phyloP scores from a whole-genome alignment of 2,888 invertebrate genomes.

The Vesta saturnalis region DNA sequence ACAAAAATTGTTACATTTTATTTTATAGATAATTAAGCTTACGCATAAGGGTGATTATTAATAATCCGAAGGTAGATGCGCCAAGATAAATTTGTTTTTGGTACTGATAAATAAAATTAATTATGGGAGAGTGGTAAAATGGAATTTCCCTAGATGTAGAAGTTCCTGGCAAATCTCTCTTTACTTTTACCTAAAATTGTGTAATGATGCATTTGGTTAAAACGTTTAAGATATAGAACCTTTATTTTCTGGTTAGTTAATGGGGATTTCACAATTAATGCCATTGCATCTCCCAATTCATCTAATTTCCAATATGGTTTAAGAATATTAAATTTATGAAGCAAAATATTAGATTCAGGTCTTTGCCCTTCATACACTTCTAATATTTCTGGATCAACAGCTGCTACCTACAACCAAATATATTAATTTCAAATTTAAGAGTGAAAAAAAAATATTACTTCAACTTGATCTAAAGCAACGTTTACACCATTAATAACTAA shows the following conservation, averaged over 20 bases:
- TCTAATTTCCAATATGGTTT: constrained; percentile 60
- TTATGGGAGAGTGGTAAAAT: constrained; percentile 39
- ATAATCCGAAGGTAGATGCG: no score
- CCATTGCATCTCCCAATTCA: constrained; percentile 56
- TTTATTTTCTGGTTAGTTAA: constrained; percentile 54
- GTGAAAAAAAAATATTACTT: constrained; percentile 55
- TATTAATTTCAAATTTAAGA: constrained; percentile 12
- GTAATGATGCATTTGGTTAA: not conserved
- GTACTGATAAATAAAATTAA: constrained; percentile 40
- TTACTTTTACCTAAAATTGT: not conserved
- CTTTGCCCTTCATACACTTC: constrained; percentile 47
- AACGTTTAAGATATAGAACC: constrained; percentile 44
- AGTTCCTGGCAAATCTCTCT: constrained; percentile 14
- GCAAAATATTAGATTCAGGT: constrained; percentile 45
- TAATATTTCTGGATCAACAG: constrained; percentile 56
- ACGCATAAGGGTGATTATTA: no score
- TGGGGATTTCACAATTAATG: constrained; percentile 53
- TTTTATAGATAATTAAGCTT: no score
- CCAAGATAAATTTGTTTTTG: no score
- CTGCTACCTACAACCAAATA: constrained; percentile 49
- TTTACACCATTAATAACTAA: constrained; percentile 66
- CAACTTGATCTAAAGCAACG: constrained; percentile 66
- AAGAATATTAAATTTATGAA: constrained; percentile 53
- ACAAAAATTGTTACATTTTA: no score
- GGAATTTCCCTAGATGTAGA: constrained; percentile 37